A percentile compares a stretch with the other conserved stretches of the same genome.
phyloP scores from a whole-genome alignment of 53 echinoderm and acorn worm genomes.

The Apostichopus leukothele region DNA sequence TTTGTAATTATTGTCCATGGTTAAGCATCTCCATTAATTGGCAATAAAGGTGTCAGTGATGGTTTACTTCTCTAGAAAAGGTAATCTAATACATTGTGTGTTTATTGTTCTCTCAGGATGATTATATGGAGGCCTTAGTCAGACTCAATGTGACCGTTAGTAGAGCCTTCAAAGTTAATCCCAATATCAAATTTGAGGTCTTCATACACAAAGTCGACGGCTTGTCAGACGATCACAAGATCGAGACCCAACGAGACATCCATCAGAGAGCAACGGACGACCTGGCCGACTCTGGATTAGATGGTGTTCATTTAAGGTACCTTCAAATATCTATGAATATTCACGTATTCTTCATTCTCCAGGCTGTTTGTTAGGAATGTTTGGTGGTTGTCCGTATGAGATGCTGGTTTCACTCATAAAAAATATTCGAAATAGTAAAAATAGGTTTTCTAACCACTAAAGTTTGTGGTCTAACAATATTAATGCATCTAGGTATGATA shows the following conservation, averaged over 20 bases:
- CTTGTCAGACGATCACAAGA: constrained; percentile 95
- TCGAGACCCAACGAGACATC: constrained; percentile 95
- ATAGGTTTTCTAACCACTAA: too few species aligned
- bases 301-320: constrained; percentile 63
- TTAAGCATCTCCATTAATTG: too few species aligned
- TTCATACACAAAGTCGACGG: constrained; percentile 99
- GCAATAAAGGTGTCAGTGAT: too few species aligned
- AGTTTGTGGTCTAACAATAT: too few species aligned
- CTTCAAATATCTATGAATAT: neutral
- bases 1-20: too few species aligned
- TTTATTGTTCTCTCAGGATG: constrained; percentile 61
- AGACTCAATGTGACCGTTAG: constrained; percentile 89
- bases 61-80: too few species aligned
- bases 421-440: too few species aligned
- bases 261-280: constrained; percentile 96
- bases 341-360: too few species aligned
- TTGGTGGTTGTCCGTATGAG: too few species aligned
- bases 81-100: neutral
- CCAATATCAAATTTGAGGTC: constrained; percentile 97
- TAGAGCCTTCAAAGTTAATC: constrained; percentile 93
- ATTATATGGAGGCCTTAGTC: constrained; percentile 96
- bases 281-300: constrained; percentile 60
- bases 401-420: too few species aligned
- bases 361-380: too few species aligned
- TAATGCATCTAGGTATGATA: too few species aligned